Percentiles rank a stretch among this genome's conserved stretches.
These are phyloP conservation scores for Gobiocypris rarus DNA, from an alignment of 2,113 vertebrate species.

Conservation along the genomic window DNA sequence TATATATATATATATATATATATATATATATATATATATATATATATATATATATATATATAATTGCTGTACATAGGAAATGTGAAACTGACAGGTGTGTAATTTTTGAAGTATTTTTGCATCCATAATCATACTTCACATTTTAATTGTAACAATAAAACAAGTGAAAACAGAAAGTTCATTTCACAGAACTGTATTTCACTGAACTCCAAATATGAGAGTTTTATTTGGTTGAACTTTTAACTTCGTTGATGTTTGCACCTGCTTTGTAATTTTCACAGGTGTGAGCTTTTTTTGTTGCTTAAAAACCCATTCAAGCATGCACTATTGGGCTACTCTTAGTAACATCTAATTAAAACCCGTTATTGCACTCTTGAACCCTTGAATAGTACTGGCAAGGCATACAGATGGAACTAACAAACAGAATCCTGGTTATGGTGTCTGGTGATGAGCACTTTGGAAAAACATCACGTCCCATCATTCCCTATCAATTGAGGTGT, in stretches of 20 bases:
- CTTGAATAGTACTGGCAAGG: constrained; percentile 1
- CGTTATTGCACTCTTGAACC: background rate
- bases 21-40: no score
- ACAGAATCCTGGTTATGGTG: background rate
- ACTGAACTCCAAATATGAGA: background rate
- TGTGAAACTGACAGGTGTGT: background rate
- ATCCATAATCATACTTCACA: background rate
- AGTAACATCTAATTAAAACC: constrained; percentile 23
- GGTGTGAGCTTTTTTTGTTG: background rate
- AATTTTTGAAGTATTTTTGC: background rate
- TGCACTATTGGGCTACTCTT: background rate
- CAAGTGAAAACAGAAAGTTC: background rate
- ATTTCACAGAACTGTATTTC: background rate
- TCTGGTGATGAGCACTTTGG: background rate
- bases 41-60: no score
- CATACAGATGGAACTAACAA: background rate
- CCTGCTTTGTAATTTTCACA: constrained; percentile 16
- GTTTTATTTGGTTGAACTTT: constrained; percentile 6
- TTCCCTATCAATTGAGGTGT: background rate
- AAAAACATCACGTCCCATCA: background rate
- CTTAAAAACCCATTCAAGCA: background rate
- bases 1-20: no score
- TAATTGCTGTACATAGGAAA: background rate
- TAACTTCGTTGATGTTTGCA: background rate
- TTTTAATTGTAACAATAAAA: background rate